phyloP scores from a whole-genome alignment of 2,113 vertebrate species.

The Oreochromis niloticus region DNA sequence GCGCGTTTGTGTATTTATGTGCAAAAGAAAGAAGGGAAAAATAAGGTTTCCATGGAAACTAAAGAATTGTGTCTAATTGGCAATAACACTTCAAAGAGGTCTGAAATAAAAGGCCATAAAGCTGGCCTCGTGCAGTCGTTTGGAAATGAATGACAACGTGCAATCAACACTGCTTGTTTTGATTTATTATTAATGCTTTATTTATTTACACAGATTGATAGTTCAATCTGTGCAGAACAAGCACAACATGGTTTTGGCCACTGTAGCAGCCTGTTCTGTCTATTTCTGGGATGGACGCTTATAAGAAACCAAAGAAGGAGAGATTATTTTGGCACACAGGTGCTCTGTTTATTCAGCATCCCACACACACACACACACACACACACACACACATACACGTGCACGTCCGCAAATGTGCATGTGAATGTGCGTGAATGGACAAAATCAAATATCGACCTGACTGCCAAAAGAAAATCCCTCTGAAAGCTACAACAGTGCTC shows the following conservation, averaged over 20 bases:
- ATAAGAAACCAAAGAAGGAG: neutral
- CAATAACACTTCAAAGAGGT: conserved; percentile 38
- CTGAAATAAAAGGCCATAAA: conserved; percentile 28
- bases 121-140: neutral
- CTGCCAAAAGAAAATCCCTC: conserved; percentile 23
- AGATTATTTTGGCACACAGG: conserved; percentile 9
- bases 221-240: neutral
- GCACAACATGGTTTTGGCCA: neutral
- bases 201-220: neutral
- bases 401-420: neutral
- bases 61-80: conserved; percentile 58
- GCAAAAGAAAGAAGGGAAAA: conserved; percentile 17
- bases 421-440: neutral
- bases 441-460: neutral
- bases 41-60: conserved; percentile 70
- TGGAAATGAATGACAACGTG: neutral
- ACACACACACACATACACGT: neutral
- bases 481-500: neutral
- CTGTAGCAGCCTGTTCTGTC: neutral
- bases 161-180: neutral
- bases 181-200: neutral
- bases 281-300: neutral
- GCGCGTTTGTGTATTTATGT: conserved; percentile 14
- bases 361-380: neutral
- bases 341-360: neutral